Conservation (phyloP, 1,140 invertebrate genomes). For the Rhagoletis zephyria region DNA sequence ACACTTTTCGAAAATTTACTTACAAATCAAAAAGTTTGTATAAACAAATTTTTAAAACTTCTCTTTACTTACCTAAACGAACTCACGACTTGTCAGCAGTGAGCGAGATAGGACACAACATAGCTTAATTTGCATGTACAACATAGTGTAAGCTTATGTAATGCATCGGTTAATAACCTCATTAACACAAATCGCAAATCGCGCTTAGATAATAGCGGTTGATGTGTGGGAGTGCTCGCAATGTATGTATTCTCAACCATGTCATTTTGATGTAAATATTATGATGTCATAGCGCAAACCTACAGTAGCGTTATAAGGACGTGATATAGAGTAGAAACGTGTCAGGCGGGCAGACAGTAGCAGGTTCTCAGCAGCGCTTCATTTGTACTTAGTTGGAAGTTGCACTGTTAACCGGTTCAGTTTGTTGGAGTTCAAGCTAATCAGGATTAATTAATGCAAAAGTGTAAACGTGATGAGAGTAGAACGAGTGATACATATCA, state of each 20-base stretch:
- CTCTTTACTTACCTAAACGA: neutral
- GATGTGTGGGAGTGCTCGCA: neutral
- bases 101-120: no score
- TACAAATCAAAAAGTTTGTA: no score
- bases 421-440: neutral
- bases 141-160: no score
- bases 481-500: neutral
- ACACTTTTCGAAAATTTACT: no score
- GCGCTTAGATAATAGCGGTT: neutral
- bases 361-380: slow-evolving; percentile 18
- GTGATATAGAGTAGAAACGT: neutral
- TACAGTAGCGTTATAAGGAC: slow-evolving; percentile 29
- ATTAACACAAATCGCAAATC: neutral
- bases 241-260: neutral
- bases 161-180: no score
- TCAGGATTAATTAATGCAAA: slow-evolving; percentile 49
- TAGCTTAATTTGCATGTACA: no score
- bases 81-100: neutral
- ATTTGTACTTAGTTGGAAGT: neutral
- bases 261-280: slow-evolving; percentile 7
- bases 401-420: neutral
- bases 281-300: neutral
- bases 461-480: slow-evolving; percentile 23
- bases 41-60: no score
- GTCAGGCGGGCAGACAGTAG: neutral